Evolutionary conservation across 1,140 invertebrate species (phyloP), one percentile per base, ranked within the genome.

Genomic region (Bombyx mandarina): DNA sequence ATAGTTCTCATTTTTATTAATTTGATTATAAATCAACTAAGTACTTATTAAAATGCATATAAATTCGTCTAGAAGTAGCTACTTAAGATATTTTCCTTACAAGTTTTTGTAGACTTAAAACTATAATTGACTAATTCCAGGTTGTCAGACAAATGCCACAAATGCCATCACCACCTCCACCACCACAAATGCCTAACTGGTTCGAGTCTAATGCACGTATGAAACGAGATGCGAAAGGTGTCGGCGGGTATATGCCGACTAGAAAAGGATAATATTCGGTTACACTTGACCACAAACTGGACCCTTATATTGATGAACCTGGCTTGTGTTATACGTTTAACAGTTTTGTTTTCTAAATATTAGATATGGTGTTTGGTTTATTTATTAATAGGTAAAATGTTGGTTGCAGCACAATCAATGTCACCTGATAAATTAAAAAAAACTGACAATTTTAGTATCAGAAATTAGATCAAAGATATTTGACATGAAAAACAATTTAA

Each of bases 151-250:
- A 54, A 54, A 49, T 56, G 46, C 54, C 46, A 5, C 5, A 56
- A 46, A 42, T 56, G 12, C 60, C 66, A 44, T 59, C 63, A 8
- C 56, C 54, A 51, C 57, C 56, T 5, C 54, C 66, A 7, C 65
- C 65, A 12, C 63, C 63, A 9, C 42, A 61, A 45, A 68, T 65
- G 52, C 45, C 57, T 1, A 42, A 52, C n/a, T 60, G 51, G n/a
- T 47, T 47, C 26, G 43, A 65, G 12, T 47, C 51, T 8, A 42
- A 50, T 64, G 43, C 53, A 12, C 71, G 82, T 8, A 67, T 68
- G 62, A 76, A 64, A 52, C 69, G 83, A 63, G 77, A 82, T 64
- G 78, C 82, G 46, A 87, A 78, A 67, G 83, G 81, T 51, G 54
- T 65, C 7, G 78, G 78, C 12, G 82, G 80, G 48, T 72, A 75